Percentiles rank a stretch among this genome's conserved stretches.
These are phyloP conservation scores for Xanthia togata DNA, from an alignment of 2,888 invertebrate species.

Conservation along the genomic window DNA sequence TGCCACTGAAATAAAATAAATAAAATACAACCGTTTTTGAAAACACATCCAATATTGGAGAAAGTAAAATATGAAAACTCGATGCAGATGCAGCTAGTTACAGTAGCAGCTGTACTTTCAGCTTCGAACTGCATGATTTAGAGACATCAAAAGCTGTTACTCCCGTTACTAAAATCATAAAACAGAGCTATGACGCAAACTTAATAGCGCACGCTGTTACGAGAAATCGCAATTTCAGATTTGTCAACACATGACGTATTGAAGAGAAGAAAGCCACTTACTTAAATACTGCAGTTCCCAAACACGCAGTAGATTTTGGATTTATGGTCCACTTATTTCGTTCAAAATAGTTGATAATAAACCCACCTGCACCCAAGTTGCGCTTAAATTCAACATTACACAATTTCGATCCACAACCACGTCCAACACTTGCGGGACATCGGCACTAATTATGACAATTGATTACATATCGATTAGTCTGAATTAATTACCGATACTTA, in stretches of 20 bases:
- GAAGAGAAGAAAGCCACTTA: background rate
- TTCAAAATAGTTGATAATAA: background rate
- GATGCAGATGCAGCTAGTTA: no score
- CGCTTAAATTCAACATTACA: conserved; percentile 77
- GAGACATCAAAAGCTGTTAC: conserved; percentile 24
- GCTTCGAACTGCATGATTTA: background rate
- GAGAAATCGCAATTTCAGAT: conserved; percentile 1
- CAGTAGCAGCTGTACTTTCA: background rate
- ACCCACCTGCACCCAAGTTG: conserved; percentile 78
- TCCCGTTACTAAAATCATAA: conserved; percentile 37
- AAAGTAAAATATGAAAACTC: background rate
- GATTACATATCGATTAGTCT: conserved; percentile 25
- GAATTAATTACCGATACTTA: conserved; percentile 30
- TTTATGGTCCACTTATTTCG: background rate
- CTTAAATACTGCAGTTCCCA: background rate
- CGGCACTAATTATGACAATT: conserved; percentile 45
- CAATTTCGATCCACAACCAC: conserved; percentile 52
- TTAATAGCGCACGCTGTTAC: conserved; percentile 1
- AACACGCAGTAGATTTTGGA: background rate
- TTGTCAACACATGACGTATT: background rate
- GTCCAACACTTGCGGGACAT: conserved; percentile 53
- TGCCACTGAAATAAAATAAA: no score
- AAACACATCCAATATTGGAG: background rate
- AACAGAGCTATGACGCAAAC: conserved; percentile 28
- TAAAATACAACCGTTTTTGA: background rate